These are phyloP conservation scores for Poecilia gillii DNA, from an alignment of 2,797 vertebrate genomes.

Conservation along the genomic window DNA sequence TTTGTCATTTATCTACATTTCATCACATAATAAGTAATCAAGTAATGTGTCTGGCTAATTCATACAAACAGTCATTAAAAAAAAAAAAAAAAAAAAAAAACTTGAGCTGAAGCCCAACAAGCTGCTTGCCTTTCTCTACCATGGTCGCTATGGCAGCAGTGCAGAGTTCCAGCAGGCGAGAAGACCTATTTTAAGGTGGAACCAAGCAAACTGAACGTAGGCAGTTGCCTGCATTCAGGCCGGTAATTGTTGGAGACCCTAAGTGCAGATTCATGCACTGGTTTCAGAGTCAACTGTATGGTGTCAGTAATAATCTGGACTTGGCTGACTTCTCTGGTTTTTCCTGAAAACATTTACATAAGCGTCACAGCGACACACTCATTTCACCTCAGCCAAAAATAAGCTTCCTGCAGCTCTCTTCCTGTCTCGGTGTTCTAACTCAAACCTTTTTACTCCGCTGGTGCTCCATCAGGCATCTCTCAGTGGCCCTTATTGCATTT, in stretches of 20 bases:
- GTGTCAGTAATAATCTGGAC: conserved; percentile 51
- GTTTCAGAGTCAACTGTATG: conserved; percentile 45
- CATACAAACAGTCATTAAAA: conserved; percentile 10
- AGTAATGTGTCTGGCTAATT: background rate
- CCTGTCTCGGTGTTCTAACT: conserved; percentile 34
- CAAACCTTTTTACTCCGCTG: conserved; percentile 48
- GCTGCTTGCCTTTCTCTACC: conserved; percentile 38
- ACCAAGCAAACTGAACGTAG: conserved; percentile 35
- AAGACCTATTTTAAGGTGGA: conserved; percentile 57
- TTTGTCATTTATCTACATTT: background rate
- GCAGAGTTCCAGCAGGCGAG: conserved; percentile 45
- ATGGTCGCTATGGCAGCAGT: conserved; percentile 67
- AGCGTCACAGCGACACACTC: conserved; percentile 33
- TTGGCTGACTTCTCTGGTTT: conserved; percentile 35
- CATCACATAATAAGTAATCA: background rate
- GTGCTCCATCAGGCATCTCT: conserved; percentile 51
- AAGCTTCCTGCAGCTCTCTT: conserved; percentile 35
- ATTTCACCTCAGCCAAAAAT: conserved; percentile 52
- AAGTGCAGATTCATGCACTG: conserved; percentile 50
- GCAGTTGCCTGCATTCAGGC: conserved; percentile 11
- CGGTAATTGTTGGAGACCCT: conserved; percentile 39
- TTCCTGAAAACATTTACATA: conserved; percentile 36
- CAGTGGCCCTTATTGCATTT: conserved; percentile 62
- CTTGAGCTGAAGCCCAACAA: conserved; percentile 48
- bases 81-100: conserved; percentile 1